These are phyloP conservation scores for Lochmaea crataegi DNA, from an alignment of 2,888 invertebrate genomes.

Conservation along the genomic window DNA sequence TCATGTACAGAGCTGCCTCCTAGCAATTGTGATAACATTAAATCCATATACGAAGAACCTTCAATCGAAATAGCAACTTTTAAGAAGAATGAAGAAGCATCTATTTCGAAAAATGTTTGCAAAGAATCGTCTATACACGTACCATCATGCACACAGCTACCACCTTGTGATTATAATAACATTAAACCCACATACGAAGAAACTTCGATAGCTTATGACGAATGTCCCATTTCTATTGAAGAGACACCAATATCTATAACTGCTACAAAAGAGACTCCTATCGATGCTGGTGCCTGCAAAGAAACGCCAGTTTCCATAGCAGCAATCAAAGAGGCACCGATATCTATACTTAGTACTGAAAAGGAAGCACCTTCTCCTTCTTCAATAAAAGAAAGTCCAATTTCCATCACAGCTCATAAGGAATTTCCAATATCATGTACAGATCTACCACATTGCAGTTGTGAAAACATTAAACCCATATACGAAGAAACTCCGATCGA, in stretches of 20 bases:
- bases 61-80: background rate
- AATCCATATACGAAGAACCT: background rate
- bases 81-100: too few relatives aligned
- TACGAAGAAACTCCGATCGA: background rate
- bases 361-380: too few relatives aligned
- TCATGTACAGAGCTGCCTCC: too few relatives aligned
- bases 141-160: background rate
- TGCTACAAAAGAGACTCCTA: conserved; percentile 1
- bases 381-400: background rate
- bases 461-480: too few relatives aligned
- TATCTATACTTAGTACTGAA: too few relatives aligned
- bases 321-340: background rate
- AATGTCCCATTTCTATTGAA: conserved; percentile 1
- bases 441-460: too few relatives aligned
- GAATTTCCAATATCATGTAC: too few relatives aligned
- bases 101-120: background rate
- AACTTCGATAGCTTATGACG: background rate
- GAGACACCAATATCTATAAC: too few relatives aligned
- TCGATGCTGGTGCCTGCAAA: background rate
- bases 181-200: background rate
- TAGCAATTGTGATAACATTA: too few relatives aligned
- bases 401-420: background rate
- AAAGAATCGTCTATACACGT: background rate
- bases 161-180: background rate
- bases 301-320: background rate